These are phyloP conservation scores for Spialia ferax DNA, from an alignment of 2,888 invertebrate species.

Conservation along the genomic window DNA sequence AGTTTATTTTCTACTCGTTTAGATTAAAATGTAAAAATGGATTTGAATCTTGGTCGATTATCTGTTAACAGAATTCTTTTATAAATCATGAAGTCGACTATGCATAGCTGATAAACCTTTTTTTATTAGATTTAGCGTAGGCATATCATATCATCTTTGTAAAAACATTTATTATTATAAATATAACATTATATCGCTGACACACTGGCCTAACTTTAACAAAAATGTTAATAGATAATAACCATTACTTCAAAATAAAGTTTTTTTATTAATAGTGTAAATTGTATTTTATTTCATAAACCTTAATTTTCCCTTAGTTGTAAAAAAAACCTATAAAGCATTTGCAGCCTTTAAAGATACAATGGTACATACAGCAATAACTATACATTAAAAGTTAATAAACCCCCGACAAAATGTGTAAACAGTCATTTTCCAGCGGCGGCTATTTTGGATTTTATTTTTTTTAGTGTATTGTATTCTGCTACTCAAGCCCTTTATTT, in stretches of 20 bases:
- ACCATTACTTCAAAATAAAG: conserved; percentile 85
- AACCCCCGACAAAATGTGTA: no score
- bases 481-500: no score
- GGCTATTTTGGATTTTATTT: no score
- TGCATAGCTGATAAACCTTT: conserved; percentile 27
- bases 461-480: no score
- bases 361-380: no score
- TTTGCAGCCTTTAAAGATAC: no score
- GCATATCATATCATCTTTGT: conserved; percentile 79
- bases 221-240: conserved; percentile 85
- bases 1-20: conserved; percentile 81
- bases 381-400: no score
- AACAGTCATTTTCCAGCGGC: no score
- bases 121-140: conserved; percentile 65
- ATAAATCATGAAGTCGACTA: conserved; percentile 16
- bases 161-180: conserved; percentile 70
- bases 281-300: conserved; percentile 37
- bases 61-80: conserved; percentile 69
- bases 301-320: not conserved
- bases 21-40: conserved; percentile 64
- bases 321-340: not conserved
- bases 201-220: conserved; percentile 82
- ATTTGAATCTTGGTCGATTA: conserved; percentile 83
- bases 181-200: conserved; percentile 72
- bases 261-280: conserved; percentile 63